Base-by-base conservation (phyloP, 1,140 invertebrate genomes). In the Microplitis demolitor region DNA sequence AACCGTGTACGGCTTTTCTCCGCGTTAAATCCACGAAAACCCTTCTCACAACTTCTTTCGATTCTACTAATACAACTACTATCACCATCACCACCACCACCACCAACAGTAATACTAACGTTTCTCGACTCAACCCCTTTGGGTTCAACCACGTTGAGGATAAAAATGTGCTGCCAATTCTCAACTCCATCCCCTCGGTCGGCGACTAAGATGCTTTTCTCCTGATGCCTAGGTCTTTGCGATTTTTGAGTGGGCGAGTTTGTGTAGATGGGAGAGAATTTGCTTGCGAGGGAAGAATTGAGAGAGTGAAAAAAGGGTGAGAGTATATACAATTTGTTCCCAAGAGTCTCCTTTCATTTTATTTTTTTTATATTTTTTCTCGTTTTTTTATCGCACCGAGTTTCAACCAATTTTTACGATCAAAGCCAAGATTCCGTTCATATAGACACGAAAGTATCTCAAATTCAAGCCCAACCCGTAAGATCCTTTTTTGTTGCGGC, bases 1-100 rank as follows among this genome's bases (percentile, higher is more conserved):
- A 77, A 81, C 70, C 66, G 69, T 60, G 53, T 53, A 54, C 66
- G 74, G 69, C 72, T 82, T 80, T 79, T 76, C 75, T 75, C 71
- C 63, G 74, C 78, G 79, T 76, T 76, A 79, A 83, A 84, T 85
- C 81, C 79, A 78, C 78, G 69, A 75, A 60, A 37, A 37, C 45
- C 69, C 70, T 61, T 53, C 68, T 61, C 8, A 60, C 53, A 68
- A 39, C 71, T 75, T 70, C 71, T 74, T 62, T 35, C 68, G 51
- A 53, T 13, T 53, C 67, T 56, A 13, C 53, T 24, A 56, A 11
- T 33, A 45, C 39, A 9, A 45, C 39, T 45, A 9, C 3, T 5
- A 0, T 4, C 4, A 9, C 37, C 37, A 9, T 9, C 9, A 9
- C 37, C 4, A 9, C 37, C 9, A 11, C 39, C 11, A 11, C 5